Conservation (phyloP, 2,797 vertebrate genomes). For the Thamnophis elegans region DNA sequence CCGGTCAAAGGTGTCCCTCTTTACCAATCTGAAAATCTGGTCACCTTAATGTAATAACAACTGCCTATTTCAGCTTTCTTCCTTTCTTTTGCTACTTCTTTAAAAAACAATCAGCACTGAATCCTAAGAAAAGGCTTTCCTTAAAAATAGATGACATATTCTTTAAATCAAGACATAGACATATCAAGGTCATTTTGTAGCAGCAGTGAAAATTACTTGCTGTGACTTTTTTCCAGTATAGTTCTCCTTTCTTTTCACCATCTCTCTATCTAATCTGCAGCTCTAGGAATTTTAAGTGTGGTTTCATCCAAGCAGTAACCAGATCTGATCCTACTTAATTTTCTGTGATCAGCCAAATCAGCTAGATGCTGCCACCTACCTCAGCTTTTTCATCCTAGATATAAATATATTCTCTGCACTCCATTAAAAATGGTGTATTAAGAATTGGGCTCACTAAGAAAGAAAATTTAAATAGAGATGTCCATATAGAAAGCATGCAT, state of each 20-base stretch:
- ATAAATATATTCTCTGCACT: not conserved
- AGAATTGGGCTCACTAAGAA: not conserved
- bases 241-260: not conserved
- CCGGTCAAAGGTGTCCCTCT: too few species aligned
- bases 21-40: too few species aligned
- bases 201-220: not conserved
- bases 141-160: not conserved
- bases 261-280: not conserved
- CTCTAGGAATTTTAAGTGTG: not conserved
- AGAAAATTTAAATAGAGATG: not conserved
- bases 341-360: not conserved
- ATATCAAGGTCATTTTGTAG: not conserved
- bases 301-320: not conserved
- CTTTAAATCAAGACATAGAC: not conserved
- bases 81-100: not conserved
- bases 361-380: not conserved
- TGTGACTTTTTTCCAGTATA: not conserved
- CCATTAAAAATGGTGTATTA: not conserved
- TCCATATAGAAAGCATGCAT: not conserved
- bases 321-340: not conserved
- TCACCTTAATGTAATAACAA: not conserved
- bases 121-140: not conserved
- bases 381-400: not conserved
- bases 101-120: not conserved
- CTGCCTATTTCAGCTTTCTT: not conserved